These are phyloP conservation scores for Dicaeum eximium DNA, from an alignment of 2,113 vertebrate species.

Conservation along the genomic window DNA sequence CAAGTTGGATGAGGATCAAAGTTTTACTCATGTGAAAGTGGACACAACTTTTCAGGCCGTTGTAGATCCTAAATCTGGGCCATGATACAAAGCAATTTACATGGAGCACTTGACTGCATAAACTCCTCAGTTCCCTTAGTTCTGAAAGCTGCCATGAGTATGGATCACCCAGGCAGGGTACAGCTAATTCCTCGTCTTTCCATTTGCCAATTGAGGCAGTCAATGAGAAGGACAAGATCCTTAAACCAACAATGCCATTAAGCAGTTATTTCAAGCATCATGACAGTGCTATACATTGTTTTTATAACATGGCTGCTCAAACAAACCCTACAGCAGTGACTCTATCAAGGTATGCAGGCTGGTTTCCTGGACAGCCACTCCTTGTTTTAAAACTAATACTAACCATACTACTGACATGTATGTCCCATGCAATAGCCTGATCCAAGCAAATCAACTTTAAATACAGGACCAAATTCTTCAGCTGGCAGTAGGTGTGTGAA, in stretches of 20 bases:
- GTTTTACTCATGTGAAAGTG: not conserved
- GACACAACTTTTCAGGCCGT: not conserved
- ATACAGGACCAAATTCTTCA: not conserved
- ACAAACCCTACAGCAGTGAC: not conserved
- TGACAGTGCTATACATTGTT: not conserved
- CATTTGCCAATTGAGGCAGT: not conserved
- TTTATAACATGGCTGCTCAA: not conserved
- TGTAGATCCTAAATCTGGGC: not conserved
- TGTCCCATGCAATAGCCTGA: not conserved
- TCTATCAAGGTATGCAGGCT: not conserved
- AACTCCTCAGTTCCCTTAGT: not conserved
- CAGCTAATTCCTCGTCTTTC: not conserved
- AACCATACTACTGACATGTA: too few relatives aligned
- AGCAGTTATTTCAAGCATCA: not conserved
- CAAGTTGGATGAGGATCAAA: not conserved
- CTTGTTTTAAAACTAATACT: not conserved
- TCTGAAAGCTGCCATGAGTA: not conserved
- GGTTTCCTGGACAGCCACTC: not conserved
- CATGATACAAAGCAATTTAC: not conserved
- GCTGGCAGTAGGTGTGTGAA: not conserved
- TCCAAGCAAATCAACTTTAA: not conserved
- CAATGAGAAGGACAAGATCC: not conserved
- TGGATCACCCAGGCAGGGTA: not conserved
- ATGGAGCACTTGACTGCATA: not conserved
- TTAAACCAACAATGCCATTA: not conserved